phyloP scores from a whole-genome alignment of 2,797 vertebrate species.

The Peromyscus eremicus region DNA sequence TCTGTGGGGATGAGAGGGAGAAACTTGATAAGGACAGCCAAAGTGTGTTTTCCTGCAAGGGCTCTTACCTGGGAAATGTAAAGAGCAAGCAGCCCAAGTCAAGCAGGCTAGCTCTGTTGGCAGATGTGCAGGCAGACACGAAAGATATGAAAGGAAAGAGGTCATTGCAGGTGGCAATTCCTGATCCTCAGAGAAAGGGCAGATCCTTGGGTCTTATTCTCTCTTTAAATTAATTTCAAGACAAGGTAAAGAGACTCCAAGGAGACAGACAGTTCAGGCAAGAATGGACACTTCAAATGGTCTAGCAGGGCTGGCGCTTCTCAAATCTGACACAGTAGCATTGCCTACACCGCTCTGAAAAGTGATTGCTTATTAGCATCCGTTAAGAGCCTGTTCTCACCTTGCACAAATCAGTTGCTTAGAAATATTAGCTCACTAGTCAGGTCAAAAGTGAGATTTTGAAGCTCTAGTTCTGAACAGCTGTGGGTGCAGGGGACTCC shows the following conservation, averaged over 20 bases:
- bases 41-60: not conserved
- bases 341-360: not conserved
- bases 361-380: not conserved
- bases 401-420: not conserved
- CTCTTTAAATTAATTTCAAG: constrained; percentile 36
- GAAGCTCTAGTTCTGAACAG: not conserved
- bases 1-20: not conserved
- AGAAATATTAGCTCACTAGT: not conserved
- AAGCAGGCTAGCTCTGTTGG: not conserved
- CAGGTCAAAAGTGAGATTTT: not conserved
- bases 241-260: not conserved
- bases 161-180: accelerated
- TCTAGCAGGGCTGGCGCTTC: not conserved
- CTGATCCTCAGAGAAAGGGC: not conserved
- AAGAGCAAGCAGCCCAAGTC: not conserved
- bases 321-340: not conserved
- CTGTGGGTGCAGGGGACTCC: not conserved
- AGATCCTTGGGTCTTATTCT: not conserved
- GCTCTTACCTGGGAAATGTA: not conserved
- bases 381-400: not conserved
- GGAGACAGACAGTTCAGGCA: not conserved
- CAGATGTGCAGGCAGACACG: not conserved
- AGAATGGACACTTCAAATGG: not conserved
- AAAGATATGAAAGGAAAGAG: not conserved
- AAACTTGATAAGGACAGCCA: not conserved